Percentiles rank a stretch among this genome's conserved stretches.
Evolutionary conservation across 2,113 vertebrate genomes (phyloP).

Genomic region (Noturus placidus): DNA sequence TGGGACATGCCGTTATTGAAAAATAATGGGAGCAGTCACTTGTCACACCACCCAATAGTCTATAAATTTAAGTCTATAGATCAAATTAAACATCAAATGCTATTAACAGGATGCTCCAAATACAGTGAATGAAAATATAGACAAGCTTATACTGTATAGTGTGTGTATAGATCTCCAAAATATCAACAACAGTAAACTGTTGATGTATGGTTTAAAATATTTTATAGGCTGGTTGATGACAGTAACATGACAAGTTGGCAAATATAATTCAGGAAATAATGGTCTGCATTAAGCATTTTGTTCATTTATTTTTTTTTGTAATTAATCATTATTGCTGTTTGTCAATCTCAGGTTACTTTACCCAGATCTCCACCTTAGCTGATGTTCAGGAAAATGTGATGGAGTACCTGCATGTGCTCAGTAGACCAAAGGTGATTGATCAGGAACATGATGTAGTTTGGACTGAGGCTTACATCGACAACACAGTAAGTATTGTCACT

Average conservation of each 20-base stretch:
- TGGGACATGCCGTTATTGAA: neutral
- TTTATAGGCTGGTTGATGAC: neutral
- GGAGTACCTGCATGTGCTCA: conserved; percentile 98
- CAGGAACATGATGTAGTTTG: conserved; percentile 95
- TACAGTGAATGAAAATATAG: neutral
- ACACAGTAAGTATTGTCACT: conserved; percentile 84
- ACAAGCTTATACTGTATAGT: neutral
- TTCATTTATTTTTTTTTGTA: neutral
- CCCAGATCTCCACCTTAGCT: conserved; percentile 95
- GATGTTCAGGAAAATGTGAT: conserved; percentile 99
- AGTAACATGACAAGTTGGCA: neutral
- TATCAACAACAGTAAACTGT: neutral
- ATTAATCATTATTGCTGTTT: neutral
- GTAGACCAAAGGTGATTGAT: conserved; percentile 96
- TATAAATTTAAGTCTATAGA: neutral
- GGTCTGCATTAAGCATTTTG: neutral
- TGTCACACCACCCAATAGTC: too few species aligned
- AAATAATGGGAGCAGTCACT: neutral
- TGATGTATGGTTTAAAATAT: neutral
- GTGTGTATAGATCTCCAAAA: neutral
- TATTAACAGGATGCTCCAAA: neutral
- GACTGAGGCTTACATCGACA: conserved; percentile 97
- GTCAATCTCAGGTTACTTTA: conserved; percentile 87
- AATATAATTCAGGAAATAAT: neutral
- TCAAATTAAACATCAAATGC: neutral